phyloP scores from a whole-genome alignment of 2,113 vertebrate species.

The Ursus arctos region DNA sequence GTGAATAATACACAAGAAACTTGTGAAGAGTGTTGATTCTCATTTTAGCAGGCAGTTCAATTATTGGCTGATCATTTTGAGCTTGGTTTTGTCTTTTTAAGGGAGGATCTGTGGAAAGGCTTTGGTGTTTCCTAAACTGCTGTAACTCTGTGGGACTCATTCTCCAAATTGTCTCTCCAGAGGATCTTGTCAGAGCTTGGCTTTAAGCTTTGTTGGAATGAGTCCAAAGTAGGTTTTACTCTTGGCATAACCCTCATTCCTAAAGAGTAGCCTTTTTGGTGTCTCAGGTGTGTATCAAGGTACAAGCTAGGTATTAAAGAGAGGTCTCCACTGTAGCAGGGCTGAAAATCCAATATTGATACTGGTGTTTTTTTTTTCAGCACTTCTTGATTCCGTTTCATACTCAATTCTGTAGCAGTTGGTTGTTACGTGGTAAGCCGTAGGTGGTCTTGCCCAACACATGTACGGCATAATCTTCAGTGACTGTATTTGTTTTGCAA shows the following conservation, averaged over 20 bases:
- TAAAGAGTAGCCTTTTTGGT: not conserved
- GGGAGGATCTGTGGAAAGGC: not conserved
- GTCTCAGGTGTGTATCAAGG: not conserved
- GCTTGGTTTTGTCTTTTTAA: slow-evolving; percentile 28
- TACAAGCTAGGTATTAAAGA: not conserved
- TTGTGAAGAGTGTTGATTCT: not conserved
- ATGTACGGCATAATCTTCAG: not conserved
- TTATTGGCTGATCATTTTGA: slow-evolving; percentile 12
- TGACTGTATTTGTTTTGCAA: not conserved
- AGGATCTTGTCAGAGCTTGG: not conserved
- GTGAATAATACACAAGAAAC: slow-evolving; percentile 32
- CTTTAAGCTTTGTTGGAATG: not conserved
- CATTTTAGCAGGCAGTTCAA: not conserved
- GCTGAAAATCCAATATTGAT: not conserved
- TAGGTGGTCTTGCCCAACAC: not conserved
- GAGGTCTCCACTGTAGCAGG: not conserved
- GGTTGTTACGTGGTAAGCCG: not conserved
- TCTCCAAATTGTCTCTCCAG: not conserved
- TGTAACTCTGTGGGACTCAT: not conserved
- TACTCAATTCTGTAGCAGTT: not conserved
- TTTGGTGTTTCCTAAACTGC: not conserved
- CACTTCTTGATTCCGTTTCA: not conserved
- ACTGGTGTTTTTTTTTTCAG: not conserved
- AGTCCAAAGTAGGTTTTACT: not conserved
- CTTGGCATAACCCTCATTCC: not conserved